A percentile compares a stretch with the other conserved stretches of the same genome.
phyloP scores from a whole-genome alignment of 2,113 vertebrate species.

The Proterorhinus semilunaris region DNA sequence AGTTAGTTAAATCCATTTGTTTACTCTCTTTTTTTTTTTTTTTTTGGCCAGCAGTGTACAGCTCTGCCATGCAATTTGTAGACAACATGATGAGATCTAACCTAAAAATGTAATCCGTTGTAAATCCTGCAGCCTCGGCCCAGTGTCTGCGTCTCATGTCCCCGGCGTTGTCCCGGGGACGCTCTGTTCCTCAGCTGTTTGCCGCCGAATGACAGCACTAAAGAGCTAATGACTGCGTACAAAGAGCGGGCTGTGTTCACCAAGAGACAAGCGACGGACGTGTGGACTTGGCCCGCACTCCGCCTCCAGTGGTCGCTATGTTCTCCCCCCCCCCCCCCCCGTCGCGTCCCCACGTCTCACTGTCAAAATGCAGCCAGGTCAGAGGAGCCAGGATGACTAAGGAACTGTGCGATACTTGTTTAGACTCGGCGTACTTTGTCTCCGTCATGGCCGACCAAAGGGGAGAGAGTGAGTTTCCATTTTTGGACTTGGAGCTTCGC shows the following conservation, averaged over 20 bases:
- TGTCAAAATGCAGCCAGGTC: constrained; percentile 28
- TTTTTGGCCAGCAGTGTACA: too few relatives aligned
- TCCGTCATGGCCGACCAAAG: constrained; percentile 17
- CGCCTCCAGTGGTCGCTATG: neutral
- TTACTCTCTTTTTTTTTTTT: too few relatives aligned
- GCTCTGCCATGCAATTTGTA: too few relatives aligned
- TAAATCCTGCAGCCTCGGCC: too few relatives aligned
- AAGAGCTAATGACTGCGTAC: neutral
- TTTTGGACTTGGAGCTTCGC: constrained; percentile 1
- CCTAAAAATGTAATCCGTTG: too few relatives aligned
- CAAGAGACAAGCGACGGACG: neutral
- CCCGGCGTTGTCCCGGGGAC: neutral
- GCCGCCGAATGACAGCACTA: neutral
- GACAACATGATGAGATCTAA: too few relatives aligned
- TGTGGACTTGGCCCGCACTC: neutral
- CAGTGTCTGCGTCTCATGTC: neutral
- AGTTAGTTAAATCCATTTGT: too few relatives aligned
- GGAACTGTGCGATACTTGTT: constrained; percentile 33
- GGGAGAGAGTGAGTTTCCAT: constrained; percentile 34
- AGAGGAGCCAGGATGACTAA: constrained; percentile 21
- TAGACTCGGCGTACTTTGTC: constrained; percentile 13
- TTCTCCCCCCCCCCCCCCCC: neutral
- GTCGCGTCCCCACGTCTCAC: neutral
- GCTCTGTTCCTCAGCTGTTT: neutral
- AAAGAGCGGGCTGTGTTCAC: neutral